These are phyloP conservation scores for Hydrolagus colliei DNA, from an alignment of 2,797 vertebrate genomes.

Conservation along the genomic window DNA sequence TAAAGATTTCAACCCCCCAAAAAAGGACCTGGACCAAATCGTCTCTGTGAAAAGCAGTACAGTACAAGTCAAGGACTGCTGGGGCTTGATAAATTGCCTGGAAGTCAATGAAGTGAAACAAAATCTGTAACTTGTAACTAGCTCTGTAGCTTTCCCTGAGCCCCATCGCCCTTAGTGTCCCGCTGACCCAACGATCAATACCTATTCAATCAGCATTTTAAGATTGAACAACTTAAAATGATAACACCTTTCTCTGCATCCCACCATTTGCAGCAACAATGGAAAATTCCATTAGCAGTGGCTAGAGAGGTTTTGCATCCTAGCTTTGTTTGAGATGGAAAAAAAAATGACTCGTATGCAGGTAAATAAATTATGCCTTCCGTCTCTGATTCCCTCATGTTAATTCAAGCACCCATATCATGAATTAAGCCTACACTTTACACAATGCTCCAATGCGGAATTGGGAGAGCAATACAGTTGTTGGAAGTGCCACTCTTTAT, in stretches of 20 bases:
- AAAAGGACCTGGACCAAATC: neutral
- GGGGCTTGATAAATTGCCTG: neutral
- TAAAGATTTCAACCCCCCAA: constrained; percentile 5
- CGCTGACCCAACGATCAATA: neutral
- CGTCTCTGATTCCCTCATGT: too few species aligned
- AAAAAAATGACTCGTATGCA: neutral
- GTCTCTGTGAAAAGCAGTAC: neutral
- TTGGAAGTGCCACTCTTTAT: too few species aligned
- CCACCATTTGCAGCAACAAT: neutral
- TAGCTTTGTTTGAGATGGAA: neutral
- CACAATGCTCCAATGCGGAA: too few species aligned
- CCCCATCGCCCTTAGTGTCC: neutral
- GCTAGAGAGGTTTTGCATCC: neutral
- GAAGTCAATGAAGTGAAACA: constrained; percentile 10
- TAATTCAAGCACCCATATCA: too few species aligned
- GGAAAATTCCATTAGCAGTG: neutral
- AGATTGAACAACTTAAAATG: neutral
- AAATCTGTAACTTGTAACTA: neutral
- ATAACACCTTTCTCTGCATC: neutral
- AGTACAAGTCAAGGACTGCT: neutral
- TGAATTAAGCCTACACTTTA: too few species aligned
- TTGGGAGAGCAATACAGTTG: too few species aligned
- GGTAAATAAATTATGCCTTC: neutral
- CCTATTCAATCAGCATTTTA: neutral
- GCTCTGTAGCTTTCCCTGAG: neutral